A percentile compares a stretch with the other conserved stretches of the same genome.
Evolutionary conservation across 2,888 invertebrate species (phyloP).

Genomic region (Aromia moschata): DNA sequence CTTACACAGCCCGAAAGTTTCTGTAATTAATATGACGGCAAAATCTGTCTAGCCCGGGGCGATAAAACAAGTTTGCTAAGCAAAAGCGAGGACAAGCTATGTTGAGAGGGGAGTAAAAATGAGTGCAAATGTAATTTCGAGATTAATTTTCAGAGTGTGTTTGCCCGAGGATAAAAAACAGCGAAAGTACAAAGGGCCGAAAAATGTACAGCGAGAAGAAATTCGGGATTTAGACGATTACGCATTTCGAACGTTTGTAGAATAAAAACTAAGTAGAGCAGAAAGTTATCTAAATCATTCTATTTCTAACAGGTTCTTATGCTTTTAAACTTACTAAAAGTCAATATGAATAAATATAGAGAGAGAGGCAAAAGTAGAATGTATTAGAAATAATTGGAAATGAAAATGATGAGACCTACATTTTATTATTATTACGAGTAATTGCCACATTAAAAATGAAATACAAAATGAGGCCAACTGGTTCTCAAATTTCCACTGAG

Average conservation of each 20-base stretch:
- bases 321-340: no score
- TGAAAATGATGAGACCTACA: no score
- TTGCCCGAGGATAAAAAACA: slow-evolving; percentile 49
- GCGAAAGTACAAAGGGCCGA: slow-evolving; percentile 40
- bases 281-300: no score
- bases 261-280: slow-evolving; percentile 26
- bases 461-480: no score
- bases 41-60: slow-evolving; percentile 51
- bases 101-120: slow-evolving; percentile 63
- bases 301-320: no score
- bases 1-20: slow-evolving; percentile 44
- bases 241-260: slow-evolving; percentile 31
- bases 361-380: no score
- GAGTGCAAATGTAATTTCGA: slow-evolving; percentile 70
- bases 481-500: no score
- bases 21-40: slow-evolving; percentile 54
- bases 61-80: slow-evolving; percentile 51
- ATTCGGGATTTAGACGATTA: slow-evolving; percentile 37
- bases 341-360: no score
- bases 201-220: slow-evolving; percentile 37
- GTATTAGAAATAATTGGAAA: no score
- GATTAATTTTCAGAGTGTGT: slow-evolving; percentile 64
- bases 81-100: slow-evolving; percentile 48
- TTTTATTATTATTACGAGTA: no score
- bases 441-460: no score